Evolutionary conservation across 2,797 vertebrate genomes (phyloP).

Genomic region (Smutsia temminckii): DNA sequence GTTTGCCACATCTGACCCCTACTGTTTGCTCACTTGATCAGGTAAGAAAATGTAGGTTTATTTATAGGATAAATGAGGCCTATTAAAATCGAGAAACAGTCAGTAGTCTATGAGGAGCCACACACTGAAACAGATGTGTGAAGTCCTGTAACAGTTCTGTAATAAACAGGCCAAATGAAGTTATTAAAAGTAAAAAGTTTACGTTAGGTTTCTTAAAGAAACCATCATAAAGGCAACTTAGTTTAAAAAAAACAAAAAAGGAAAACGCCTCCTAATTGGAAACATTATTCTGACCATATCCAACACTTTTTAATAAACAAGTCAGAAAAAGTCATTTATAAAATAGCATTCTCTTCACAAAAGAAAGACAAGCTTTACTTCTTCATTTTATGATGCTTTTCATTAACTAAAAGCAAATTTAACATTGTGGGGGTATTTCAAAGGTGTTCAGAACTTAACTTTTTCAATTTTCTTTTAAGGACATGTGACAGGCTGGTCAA

Average conservation of each 20-base stretch:
- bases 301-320: slow-evolving; percentile 73
- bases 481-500: slow-evolving; percentile 50
- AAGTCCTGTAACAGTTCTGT: slow-evolving; percentile 84
- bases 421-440: slow-evolving; percentile 52
- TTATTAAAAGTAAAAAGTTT: slow-evolving; percentile 78
- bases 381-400: slow-evolving; percentile 60
- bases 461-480: slow-evolving; percentile 46
- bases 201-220: slow-evolving; percentile 81
- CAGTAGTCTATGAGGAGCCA: slow-evolving; percentile 84
- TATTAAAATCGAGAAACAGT: slow-evolving; percentile 84
- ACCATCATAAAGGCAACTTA: slow-evolving; percentile 78
- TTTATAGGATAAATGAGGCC: slow-evolving; percentile 87
- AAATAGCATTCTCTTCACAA: slow-evolving; percentile 38
- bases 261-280: slow-evolving; percentile 75
- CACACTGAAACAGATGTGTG: slow-evolving; percentile 84
- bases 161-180: slow-evolving; percentile 83
- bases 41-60: slow-evolving; percentile 87
- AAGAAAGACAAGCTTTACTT: slow-evolving; percentile 29
- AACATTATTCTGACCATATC: slow-evolving; percentile 75
- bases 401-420: slow-evolving; percentile 58
- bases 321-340: slow-evolving; percentile 36
- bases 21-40: slow-evolving; percentile 88
- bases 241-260: slow-evolving; percentile 70
- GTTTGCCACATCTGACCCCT: slow-evolving; percentile 88
- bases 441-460: slow-evolving; percentile 51